Evolutionary conservation across 2,888 invertebrate species (phyloP).

Genomic region (Conistra vaccinii): DNA sequence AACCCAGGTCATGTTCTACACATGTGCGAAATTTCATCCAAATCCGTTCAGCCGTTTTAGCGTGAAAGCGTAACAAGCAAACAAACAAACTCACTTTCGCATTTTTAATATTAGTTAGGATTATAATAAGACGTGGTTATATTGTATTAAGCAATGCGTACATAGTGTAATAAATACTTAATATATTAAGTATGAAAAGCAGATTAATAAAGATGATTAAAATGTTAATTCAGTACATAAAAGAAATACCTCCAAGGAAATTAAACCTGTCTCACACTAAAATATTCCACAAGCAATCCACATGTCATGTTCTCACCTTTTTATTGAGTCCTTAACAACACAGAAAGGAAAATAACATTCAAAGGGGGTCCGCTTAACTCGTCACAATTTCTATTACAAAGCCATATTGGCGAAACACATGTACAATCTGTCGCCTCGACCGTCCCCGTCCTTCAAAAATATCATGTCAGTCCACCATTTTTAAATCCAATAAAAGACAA

Average conservation of each 20-base stretch:
- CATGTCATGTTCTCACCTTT: constrained; percentile 77
- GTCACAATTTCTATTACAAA: constrained; percentile 69
- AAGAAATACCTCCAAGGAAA: constrained; percentile 43
- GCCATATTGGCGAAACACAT: constrained; percentile 89
- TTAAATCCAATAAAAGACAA: constrained; percentile 47
- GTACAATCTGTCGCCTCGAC: constrained; percentile 71
- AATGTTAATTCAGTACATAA: constrained; percentile 3
- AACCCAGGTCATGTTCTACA: too few relatives aligned
- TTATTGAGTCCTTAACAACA: constrained; percentile 75
- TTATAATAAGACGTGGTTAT: too few relatives aligned
- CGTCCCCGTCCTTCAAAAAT: constrained; percentile 78
- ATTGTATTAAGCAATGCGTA: not conserved
- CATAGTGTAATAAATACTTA: not conserved
- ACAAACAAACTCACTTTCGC: too few relatives aligned
- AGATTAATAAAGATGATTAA: not conserved
- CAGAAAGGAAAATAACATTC: constrained; percentile 58
- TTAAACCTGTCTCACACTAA: constrained; percentile 45
- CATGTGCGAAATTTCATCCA: too few relatives aligned
- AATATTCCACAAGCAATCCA: constrained; percentile 47
- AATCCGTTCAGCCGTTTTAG: too few relatives aligned
- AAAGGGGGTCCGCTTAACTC: constrained; percentile 71
- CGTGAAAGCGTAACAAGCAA: too few relatives aligned
- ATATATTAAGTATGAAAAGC: constrained; percentile 11
- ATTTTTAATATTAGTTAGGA: too few relatives aligned
- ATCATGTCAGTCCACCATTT: constrained; percentile 82